Conservation (phyloP, 1,140 invertebrate species). For the Zaprionus gabonicus region DNA sequence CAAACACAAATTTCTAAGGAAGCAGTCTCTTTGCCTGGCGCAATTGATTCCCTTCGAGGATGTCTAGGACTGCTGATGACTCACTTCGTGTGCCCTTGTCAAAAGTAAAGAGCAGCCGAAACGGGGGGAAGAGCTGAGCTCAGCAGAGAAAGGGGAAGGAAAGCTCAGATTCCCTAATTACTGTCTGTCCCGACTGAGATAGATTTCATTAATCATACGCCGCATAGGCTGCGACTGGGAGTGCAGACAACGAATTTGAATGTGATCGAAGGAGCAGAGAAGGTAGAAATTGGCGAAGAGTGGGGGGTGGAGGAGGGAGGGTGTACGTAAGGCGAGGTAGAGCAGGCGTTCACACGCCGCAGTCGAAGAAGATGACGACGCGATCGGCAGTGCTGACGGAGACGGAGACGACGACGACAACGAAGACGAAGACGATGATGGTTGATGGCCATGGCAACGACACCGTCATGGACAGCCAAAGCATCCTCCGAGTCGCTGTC, state of each 20-base stretch:
- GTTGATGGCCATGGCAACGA: slow-evolving; percentile 43
- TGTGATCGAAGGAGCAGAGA: neutral
- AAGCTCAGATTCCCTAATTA: slow-evolving; percentile 62
- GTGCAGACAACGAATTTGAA: slow-evolving; percentile 20
- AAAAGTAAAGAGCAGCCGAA: neutral
- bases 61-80: slow-evolving; percentile 22
- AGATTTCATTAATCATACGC: slow-evolving; percentile 68
- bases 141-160: too few species aligned
- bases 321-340: slow-evolving; percentile 17
- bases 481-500: slow-evolving; percentile 6
- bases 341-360: slow-evolving; percentile 57
- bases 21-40: neutral
- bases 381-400: neutral
- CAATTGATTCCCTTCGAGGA: slow-evolving; percentile 16
- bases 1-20: neutral
- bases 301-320: neutral
- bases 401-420: slow-evolving; percentile 8
- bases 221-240: slow-evolving; percentile 29
- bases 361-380: slow-evolving; percentile 9
- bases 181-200: slow-evolving; percentile 45
- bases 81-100: slow-evolving; percentile 29
- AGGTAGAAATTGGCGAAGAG: neutral
- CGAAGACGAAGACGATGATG: slow-evolving; percentile 21
- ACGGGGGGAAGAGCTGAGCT: neutral
- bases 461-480: slow-evolving; percentile 26